Percentiles rank a stretch among this genome's conserved stretches.
Conservation (phyloP, 2,113 vertebrate genomes). For the Urocitellus parryii region DNA sequence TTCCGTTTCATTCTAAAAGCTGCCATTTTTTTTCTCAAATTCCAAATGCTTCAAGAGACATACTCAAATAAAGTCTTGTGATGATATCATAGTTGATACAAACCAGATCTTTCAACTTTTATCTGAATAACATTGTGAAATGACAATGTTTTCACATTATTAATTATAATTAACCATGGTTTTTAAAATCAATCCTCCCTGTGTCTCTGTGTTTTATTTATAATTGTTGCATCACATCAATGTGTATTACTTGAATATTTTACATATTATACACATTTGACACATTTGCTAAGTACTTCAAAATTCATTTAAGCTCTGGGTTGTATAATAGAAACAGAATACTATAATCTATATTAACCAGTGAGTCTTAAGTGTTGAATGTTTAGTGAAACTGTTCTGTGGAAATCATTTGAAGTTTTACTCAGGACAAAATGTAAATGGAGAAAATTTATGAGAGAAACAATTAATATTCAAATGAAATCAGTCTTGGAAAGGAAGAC, state of each 20-base stretch:
- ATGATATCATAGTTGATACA: not conserved
- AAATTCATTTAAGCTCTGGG: not conserved
- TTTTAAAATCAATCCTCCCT: not conserved
- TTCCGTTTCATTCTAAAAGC: not conserved
- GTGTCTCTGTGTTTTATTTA: conserved; percentile 15
- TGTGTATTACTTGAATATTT: not conserved
- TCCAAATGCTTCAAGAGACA: not conserved
- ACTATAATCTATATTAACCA: not conserved
- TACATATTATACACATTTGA: conserved; percentile 9
- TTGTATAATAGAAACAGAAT: not conserved
- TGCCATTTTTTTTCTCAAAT: not conserved
- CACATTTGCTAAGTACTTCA: not conserved
- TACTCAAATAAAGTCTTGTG: not conserved
- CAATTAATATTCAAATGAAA: not conserved
- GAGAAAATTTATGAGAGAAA: not conserved
- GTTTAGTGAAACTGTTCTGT: not conserved
- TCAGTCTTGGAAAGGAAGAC: not conserved
- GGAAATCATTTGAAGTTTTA: not conserved
- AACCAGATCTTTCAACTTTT: not conserved
- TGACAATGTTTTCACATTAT: conserved; percentile 12
- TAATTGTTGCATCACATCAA: conserved; percentile 5
- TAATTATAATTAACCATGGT: not conserved
- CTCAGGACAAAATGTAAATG: not conserved
- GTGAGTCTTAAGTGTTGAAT: not conserved
- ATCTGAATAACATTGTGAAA: not conserved